Evolutionary conservation across 2,888 invertebrate species (phyloP).

Genomic region (Drosophila paranaensis): DNA sequence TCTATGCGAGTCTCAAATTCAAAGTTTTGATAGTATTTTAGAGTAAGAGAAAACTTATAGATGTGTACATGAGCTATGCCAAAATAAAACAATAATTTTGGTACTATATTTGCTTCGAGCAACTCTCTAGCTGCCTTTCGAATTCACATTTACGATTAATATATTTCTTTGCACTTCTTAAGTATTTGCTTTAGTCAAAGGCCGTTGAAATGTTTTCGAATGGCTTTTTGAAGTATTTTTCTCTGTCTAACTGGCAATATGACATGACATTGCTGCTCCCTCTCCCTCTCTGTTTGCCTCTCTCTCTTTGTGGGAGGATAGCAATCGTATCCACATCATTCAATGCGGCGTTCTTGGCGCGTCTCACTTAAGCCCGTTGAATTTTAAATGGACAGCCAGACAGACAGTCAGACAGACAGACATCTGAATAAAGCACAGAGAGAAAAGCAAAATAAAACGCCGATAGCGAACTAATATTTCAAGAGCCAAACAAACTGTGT

Average conservation of each 20-base stretch:
- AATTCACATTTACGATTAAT: too few species aligned
- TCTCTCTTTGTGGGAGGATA: not conserved
- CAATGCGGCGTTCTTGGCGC: slow-evolving; percentile 26
- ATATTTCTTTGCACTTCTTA: not conserved
- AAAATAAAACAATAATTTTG: too few species aligned
- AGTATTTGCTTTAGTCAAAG: not conserved
- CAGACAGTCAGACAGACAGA: not conserved
- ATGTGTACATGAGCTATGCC: too few species aligned
- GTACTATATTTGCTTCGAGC: too few species aligned
- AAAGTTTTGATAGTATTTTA: too few species aligned
- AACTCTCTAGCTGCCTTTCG: too few species aligned
- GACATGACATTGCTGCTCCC: slow-evolving; percentile 4
- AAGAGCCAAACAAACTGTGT: slow-evolving; percentile 33
- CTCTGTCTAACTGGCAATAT: slow-evolving; percentile 14
- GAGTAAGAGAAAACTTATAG: too few species aligned
- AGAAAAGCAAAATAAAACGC: slow-evolving; percentile 4
- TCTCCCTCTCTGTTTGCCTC: not conserved
- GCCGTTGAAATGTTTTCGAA: not conserved
- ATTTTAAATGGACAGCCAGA: slow-evolving; percentile 33
- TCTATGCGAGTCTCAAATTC: too few species aligned
- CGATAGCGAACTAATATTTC: slow-evolving; percentile 30
- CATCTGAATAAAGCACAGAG: slow-evolving; percentile 24
- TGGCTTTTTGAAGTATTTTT: slow-evolving; percentile 6
- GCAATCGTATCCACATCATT: slow-evolving; percentile 22
- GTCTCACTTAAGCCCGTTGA: slow-evolving; percentile 38